phyloP scores from a whole-genome alignment of 2,113 vertebrate species.

The Eubucco bourcierii region DNA sequence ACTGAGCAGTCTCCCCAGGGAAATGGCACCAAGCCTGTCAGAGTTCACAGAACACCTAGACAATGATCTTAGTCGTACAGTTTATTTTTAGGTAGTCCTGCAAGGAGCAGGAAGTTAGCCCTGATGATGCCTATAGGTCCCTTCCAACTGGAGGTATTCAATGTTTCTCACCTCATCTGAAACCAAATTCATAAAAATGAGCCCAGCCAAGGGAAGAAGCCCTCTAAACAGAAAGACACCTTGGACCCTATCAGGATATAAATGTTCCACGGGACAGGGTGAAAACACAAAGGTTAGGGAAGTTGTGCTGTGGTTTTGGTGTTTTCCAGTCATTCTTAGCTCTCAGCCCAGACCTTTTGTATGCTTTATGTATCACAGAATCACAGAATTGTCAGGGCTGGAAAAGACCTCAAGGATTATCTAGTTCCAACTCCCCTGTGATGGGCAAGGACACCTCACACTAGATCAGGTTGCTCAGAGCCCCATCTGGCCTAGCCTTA shows the following conservation, averaged over 20 bases:
- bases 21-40: not conserved
- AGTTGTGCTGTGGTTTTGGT: not conserved
- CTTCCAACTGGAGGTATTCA: not conserved
- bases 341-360: not conserved
- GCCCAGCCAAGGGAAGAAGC: not conserved
- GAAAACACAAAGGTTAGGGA: not conserved
- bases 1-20: not conserved
- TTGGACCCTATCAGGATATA: not conserved
- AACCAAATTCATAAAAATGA: not conserved
- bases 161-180: not conserved
- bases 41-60: not conserved
- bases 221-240: not conserved
- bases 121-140: too few species aligned
- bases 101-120: not conserved
- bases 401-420: too few species aligned
- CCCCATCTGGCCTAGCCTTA: too few species aligned
- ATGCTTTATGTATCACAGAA: not conserved
- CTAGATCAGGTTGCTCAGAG: too few species aligned
- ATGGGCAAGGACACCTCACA: too few species aligned
- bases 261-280: not conserved
- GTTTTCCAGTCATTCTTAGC: fast-evolving
- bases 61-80: not conserved
- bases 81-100: not conserved
- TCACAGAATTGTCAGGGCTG: too few species aligned
- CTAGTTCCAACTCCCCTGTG: too few species aligned